Evolutionary conservation across 1,140 invertebrate species (phyloP), one percentile per base, ranked within the genome.

Genomic region (Oreohelix idahoensis): DNA sequence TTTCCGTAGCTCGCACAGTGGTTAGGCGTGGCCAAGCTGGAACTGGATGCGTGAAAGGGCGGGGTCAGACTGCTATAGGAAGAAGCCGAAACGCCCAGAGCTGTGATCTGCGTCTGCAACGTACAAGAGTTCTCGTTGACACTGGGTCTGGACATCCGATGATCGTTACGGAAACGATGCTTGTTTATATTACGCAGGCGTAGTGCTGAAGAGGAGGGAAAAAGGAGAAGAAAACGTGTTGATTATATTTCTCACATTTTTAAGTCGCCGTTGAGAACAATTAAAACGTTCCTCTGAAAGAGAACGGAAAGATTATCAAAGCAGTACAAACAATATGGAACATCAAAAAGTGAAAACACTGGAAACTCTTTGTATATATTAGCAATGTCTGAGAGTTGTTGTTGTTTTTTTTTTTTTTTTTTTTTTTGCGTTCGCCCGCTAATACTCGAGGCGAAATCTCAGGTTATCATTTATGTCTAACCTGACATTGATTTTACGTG

Each of bases 41-140:
- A 32, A 17, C 5, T 76, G 71, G 71, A 73, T 36, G 35, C 39
- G 38, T 51, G 42, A 23, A 45, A 49, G 1, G 39, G 74, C 29
- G 74, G 42, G 26, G 39, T 49, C 45, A 76, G 42, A 53, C 74
- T 76, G 74, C 74, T 76, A 26, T 35, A 53, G 74, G 74, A 76
- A 5, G 74, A 76, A 20, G 74, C 74, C 32, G 29, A 35, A 53
- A 20, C 13, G 8, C 74, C 74, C 0, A 76, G 74, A 26, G n/a
- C 74, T 32, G 45, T 76, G 74, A 15, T 76, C 32, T 76, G 74
- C 17, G 74, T 76, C 42, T 76, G 74, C 38, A 76, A 35, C 1
- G 74, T 49, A 35, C 74, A 76, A 0, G 74, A 76, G 74, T 1
- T 76, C 38, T 76, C 74, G 5, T 51, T 51, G 2, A 32, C 45